Evolutionary conservation across 2,113 vertebrate genomes (phyloP).

Genomic region (Sakesphorus luctuosus): DNA sequence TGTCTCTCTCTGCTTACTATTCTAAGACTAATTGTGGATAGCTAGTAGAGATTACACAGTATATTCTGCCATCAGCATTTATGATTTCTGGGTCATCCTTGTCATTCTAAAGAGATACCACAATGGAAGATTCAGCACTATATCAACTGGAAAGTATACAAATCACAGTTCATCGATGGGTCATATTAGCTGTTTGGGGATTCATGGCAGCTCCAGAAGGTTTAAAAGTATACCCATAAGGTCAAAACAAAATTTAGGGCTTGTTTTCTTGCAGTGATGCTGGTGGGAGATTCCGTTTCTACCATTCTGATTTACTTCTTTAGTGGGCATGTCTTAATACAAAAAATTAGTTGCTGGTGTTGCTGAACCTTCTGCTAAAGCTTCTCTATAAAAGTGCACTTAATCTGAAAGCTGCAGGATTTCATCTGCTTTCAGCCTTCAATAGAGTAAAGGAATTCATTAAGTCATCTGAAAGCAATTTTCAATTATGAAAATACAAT

Average conservation of each 20-base stretch:
- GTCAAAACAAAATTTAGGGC: constrained; percentile 6
- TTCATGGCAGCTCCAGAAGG: not conserved
- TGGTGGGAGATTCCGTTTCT: not conserved
- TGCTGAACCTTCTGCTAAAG: constrained; percentile 28
- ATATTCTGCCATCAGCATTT: constrained; percentile 15
- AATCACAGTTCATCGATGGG: constrained; percentile 14
- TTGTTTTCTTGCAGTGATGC: not conserved
- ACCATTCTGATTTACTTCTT: constrained; percentile 18
- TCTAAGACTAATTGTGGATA: constrained; percentile 27
- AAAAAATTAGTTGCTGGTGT: constrained; percentile 10
- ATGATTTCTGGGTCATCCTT: not conserved
- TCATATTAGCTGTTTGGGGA: not conserved
- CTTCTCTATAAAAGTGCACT: constrained; percentile 11
- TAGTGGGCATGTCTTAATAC: not conserved
- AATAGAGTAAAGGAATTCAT: constrained; percentile 57
- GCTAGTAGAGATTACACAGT: constrained; percentile 20
- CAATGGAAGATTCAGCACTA: not conserved
- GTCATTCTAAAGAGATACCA: constrained; percentile 22
- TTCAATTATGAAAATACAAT: constrained; percentile 71
- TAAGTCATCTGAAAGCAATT: constrained; percentile 64
- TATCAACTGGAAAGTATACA: constrained; percentile 10
- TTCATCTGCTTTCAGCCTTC: constrained; percentile 31
- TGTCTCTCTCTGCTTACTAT: not conserved
- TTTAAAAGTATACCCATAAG: not conserved
- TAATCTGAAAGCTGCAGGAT: constrained; percentile 29